Base-by-base conservation (phyloP, 2,113 vertebrate species). In the Atherinomorus stipes region DNA sequence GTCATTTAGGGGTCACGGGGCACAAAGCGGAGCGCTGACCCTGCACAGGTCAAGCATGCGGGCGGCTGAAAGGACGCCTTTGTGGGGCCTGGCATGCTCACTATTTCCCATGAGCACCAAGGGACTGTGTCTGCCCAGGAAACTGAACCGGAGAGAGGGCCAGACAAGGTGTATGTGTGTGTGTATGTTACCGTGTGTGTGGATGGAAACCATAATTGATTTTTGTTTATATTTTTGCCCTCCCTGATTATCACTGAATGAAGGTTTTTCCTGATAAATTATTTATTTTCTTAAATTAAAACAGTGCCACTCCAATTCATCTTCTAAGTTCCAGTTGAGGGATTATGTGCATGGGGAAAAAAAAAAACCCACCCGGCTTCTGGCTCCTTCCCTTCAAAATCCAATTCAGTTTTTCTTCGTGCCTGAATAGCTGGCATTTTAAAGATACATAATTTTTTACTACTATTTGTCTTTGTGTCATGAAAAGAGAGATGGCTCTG, bases 1-100 rank as follows among this genome's bases (percentile, higher is more conserved):
- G 93, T 92, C 91, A 83, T 78, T 58, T 22, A 12, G 85, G 85
- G 93, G 94, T 94, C 86, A 83, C 42, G 79, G 81, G 90, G 87
- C 92, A 94, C 93, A 92, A 94, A 94, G 92, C 93, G 50, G 88
- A 91, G 86, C 81, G 26, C 79, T 92, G 93, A 94, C 93, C 93
- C 89, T 66, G 67, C 86, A 87, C 88, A 93, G 93, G 93, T 94
- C 93, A 92, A 93, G 93, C 92, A 92, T 93, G 93, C 90, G 28
- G 90, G 84, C 83, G 47, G 64, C 93, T 95, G 93, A 95, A 95
- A 90, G 94, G 91, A 91, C 58, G 90, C 86, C 93, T 94, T 95
- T 95, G 93, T 94, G 89, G 83, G 74, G 86, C 82, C 85, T 90
- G 90, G 92, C 91, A 91, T 92, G 90, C 90, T 85, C 85, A 85